A percentile compares a stretch with the other conserved stretches of the same genome.
These are phyloP conservation scores for Mastomys natalensis DNA, from an alignment of 2,113 vertebrate species.

Conservation along the genomic window DNA sequence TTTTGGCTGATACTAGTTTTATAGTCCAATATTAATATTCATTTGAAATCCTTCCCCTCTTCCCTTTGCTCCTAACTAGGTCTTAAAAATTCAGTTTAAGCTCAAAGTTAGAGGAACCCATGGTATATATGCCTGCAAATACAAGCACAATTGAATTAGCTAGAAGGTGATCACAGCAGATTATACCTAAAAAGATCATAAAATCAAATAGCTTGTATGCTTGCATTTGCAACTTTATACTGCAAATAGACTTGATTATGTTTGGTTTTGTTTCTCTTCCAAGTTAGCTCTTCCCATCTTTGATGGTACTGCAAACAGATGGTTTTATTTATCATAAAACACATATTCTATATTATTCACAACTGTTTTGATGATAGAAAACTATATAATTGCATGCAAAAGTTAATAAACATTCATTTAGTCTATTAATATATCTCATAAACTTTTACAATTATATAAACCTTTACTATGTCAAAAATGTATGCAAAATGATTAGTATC, in stretches of 20 bases:
- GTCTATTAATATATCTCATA: not conserved
- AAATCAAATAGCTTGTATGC: not conserved
- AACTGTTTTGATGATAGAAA: not conserved
- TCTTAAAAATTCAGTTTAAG: not conserved
- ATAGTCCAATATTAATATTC: not conserved
- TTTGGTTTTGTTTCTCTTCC: not conserved
- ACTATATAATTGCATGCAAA: not conserved
- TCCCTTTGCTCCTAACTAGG: not conserved
- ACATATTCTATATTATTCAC: not conserved
- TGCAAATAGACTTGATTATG: conserved; percentile 5
- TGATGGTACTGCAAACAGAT: not conserved
- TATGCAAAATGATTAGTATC: not conserved
- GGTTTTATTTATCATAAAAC: not conserved
- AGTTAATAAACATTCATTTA: not conserved
- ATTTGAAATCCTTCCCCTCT: not conserved
- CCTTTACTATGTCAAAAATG: not conserved
- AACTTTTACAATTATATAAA: not conserved
- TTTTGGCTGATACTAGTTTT: not conserved
- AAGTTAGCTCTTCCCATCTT: not conserved
- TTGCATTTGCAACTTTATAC: not conserved
- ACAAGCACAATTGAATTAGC: not conserved
- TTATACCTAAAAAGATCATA: not conserved
- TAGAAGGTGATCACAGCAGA: not conserved
- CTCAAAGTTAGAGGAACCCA: not conserved
- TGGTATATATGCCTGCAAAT: not conserved